These are phyloP conservation scores for Spheniscus humboldti DNA, from an alignment of 2,797 vertebrate species.

Conservation along the genomic window DNA sequence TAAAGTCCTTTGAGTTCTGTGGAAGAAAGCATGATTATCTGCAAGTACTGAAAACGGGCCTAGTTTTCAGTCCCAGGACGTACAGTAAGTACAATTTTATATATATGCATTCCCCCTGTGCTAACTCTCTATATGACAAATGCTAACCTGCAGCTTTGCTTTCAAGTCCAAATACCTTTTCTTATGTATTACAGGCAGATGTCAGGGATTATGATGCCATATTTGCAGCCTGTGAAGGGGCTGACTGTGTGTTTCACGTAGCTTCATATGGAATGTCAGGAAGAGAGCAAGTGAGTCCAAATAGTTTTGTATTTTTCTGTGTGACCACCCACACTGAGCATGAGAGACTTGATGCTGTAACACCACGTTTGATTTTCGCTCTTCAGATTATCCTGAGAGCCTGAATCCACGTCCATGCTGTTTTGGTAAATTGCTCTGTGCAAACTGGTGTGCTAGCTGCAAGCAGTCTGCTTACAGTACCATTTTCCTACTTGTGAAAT, in stretches of 20 bases:
- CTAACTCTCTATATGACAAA: neutral
- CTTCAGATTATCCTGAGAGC: neutral
- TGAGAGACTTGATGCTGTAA: neutral
- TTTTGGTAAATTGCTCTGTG: neutral
- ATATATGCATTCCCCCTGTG: neutral
- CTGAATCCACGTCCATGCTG: no score
- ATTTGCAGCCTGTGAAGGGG: slow-evolving; percentile 80
- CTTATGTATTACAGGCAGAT: slow-evolving; percentile 80
- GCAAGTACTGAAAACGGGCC: neutral
- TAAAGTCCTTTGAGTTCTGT: neutral
- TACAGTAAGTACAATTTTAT: neutral
- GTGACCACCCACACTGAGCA: slow-evolving; percentile 74
- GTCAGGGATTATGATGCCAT: slow-evolving; percentile 85
- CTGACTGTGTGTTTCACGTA: slow-evolving; percentile 89
- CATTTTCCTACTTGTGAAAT: neutral
- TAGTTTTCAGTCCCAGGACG: neutral
- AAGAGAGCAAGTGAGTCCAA: slow-evolving; percentile 83
- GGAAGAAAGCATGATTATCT: neutral
- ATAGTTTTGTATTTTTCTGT: neutral
- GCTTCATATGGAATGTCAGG: slow-evolving; percentile 94
- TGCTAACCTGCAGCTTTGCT: neutral
- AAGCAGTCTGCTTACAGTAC: neutral
- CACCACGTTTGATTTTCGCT: neutral
- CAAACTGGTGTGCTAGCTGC: neutral
- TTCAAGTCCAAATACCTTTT: neutral